Evolutionary conservation across 2,113 vertebrate species (phyloP).

Genomic region (Crotalus helleri): DNA sequence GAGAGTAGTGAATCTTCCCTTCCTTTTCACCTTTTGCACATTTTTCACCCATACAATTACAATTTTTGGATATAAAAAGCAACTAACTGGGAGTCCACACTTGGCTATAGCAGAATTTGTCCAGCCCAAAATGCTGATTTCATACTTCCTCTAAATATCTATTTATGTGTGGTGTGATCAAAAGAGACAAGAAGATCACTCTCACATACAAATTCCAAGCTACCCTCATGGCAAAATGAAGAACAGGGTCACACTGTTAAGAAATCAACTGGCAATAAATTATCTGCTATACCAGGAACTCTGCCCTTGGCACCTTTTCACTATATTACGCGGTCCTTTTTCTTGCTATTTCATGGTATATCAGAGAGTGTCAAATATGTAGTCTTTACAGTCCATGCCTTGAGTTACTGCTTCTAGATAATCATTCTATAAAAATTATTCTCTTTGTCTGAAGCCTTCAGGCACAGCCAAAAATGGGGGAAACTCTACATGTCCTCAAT

Average conservation of each 20-base stretch:
- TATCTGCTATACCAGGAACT: not conserved
- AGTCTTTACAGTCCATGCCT: not conserved
- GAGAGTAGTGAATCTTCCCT: not conserved
- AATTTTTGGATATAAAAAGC: not conserved
- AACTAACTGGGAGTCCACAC: not conserved
- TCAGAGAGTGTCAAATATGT: not conserved
- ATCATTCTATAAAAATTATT: not conserved
- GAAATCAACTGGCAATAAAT: not conserved
- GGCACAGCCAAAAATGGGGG: conserved; percentile 22
- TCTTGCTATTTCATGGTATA: not conserved
- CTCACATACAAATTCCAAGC: not conserved
- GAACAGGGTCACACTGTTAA: not conserved
- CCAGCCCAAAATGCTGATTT: not conserved
- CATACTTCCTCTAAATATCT: not conserved
- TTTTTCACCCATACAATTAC: not conserved
- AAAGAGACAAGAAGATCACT: not conserved
- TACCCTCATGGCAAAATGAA: not conserved
- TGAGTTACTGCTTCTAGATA: conserved; percentile 6
- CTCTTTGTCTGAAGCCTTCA: conserved; percentile 2
- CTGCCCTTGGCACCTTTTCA: not conserved
- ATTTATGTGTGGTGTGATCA: not conserved
- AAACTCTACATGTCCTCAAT: not conserved
- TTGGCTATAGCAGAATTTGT: not conserved
- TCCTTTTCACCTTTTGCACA: not conserved
- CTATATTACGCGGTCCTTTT: not conserved